Percentiles rank a stretch among this genome's conserved stretches.
Conservation (phyloP, 2,797 vertebrate species). For the Otolemur crassicaudatus region DNA sequence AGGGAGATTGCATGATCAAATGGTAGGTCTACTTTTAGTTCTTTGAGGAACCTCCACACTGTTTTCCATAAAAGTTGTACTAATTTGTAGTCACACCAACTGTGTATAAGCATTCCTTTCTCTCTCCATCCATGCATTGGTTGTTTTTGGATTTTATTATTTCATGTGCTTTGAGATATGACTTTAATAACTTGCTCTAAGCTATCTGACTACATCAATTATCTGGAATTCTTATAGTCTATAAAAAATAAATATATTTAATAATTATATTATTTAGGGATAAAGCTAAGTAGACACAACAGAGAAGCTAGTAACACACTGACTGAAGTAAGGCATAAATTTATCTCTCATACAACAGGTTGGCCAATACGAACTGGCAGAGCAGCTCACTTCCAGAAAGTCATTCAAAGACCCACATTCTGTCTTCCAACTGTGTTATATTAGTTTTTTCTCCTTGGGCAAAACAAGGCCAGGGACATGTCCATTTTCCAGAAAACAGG, state of each 20-base stretch:
- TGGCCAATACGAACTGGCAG: neutral
- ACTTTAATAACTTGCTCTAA: neutral
- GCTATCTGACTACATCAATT: neutral
- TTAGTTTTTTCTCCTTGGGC: neutral
- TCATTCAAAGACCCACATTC: neutral
- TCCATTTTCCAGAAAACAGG: neutral
- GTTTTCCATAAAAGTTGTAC: neutral
- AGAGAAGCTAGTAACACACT: neutral
- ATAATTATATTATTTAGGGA: neutral
- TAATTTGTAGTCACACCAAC: neutral
- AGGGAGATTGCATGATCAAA: neutral
- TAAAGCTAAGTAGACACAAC: neutral
- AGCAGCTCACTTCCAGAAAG: neutral
- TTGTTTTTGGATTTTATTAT: neutral
- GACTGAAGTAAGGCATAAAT: neutral
- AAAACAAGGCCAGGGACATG: neutral
- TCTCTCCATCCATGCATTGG: neutral
- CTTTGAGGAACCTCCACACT: neutral
- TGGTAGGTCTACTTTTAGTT: neutral
- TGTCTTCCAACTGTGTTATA: neutral
- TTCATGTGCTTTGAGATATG: neutral
- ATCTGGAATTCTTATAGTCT: neutral
- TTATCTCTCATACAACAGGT: neutral
- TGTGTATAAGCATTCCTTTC: neutral
- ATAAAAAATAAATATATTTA: conserved; percentile 27